Evolutionary conservation across 2,888 invertebrate genomes (phyloP), one percentile per base, ranked within the genome.

Genomic region (Lypha dubia): DNA sequence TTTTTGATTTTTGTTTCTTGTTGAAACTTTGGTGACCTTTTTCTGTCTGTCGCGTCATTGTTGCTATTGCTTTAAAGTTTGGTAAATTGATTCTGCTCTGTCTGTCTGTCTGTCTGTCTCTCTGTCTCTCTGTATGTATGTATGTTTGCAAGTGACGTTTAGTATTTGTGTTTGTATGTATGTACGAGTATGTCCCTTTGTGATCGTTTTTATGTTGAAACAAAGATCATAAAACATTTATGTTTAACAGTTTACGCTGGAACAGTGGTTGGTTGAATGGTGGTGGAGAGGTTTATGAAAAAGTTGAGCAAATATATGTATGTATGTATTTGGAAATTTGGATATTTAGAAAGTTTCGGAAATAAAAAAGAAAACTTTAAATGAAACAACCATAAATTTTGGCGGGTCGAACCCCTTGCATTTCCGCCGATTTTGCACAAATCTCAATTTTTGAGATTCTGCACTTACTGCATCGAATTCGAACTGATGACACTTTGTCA

Each of bases 11-110:
- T 38, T 56, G 32, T 65, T 63, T 46, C 13, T 68, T 75, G 53
- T 81, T 65, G 44, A 79, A 79, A 83, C 60, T 74, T 79, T 80
- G 71, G 80, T 84, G 84, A 84, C 84, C 84, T 84, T 84, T 84
- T 84, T 79, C 71, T 67, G 44, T 44, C 44, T 13, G 28, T 44
- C 44, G 5, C 41, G 51, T 53, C 20, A 24, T 44, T 17, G 53
- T 41, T 20, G 63, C 35, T 68, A 41, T 67, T 68, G 32, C 24
- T 49, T 76, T 24, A 35, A 46, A 67, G 41, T 67, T 67, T 75
- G 63, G 41, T 65, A 44, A 44, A 1, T n/a, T 44, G 38, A 44
- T 70, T 15, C 22, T 56, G n/a, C 49, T 68, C 67, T 44, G 35
- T 17, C 32, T 51, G 41, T 24, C 46, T 65, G 58, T 51, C 8